Conservation (phyloP, 2,797 vertebrate genomes). For the Silurus aristotelis region DNA sequence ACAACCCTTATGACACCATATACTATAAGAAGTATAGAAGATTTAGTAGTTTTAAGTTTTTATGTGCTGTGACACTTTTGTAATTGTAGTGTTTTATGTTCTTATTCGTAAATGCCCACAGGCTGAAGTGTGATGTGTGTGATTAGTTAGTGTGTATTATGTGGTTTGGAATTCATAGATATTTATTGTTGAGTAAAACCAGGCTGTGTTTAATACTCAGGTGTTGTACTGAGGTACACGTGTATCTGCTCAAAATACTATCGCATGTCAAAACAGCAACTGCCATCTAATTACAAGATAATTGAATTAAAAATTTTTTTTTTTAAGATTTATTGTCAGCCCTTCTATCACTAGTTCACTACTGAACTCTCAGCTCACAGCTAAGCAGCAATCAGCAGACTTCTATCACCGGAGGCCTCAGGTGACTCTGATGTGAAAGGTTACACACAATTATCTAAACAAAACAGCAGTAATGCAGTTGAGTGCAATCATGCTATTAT, state of each 20-base stretch:
- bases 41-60: neutral
- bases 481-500: neutral
- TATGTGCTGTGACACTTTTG: neutral
- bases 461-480: neutral
- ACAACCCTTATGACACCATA: neutral
- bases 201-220: neutral
- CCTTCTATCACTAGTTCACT: slow-evolving; percentile 3
- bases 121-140: neutral
- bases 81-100: neutral
- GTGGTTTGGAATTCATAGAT: neutral
- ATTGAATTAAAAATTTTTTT: neutral
- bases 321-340: neutral
- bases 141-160: neutral
- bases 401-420: neutral
- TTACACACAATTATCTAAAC: neutral
- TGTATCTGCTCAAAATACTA: neutral
- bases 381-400: neutral
- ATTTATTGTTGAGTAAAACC: neutral
- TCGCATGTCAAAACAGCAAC: neutral
- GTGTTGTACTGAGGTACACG: neutral
- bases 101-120: neutral
- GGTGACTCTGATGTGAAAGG: neutral
- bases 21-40: neutral
- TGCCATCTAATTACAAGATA: neutral
- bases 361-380: neutral